Evolutionary conservation across 2,888 invertebrate genomes (phyloP), one percentile per base, ranked within the genome.

Genomic region (Odontocerum albicorne): DNA sequence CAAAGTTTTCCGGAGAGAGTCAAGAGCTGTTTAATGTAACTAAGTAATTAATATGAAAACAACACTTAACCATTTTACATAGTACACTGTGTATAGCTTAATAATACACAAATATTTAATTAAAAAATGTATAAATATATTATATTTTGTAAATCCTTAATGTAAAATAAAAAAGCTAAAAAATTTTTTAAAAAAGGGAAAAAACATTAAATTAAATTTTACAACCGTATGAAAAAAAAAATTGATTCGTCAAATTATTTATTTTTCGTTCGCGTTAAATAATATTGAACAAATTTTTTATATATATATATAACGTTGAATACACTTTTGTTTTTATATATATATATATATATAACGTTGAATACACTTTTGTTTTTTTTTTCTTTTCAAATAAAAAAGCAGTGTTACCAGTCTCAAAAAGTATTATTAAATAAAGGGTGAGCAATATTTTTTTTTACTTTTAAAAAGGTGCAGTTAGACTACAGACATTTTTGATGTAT

Each of bases 41-140:
- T 39, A 49, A 46, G 36, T 42, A 46, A 47, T 40, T 55, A 46
- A 47, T 50, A 52, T 57, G 52, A 43, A 55, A 57, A 57, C 51
- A 52, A 52, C 51, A 52, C 49, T 57, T 57, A 50, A 43, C 31
- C 19, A 10, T 43, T 54, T 46, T 31, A 51, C 27, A 51, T 47
- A 39, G 16, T 44, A 40, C 22, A 31, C 33, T 39, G 45, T 45
- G 44, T 15, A 35, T 22, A 39, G 44, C 52, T 52, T 15, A 47
- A 27, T 12, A 45, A 44, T 44, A 55, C 21, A 39, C 32, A 49
- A 54, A 42, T 42, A 47, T 54, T 32, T 32, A 55, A 44, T 55
- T 45, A 49, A 44, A 55, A 43, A 55, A 33, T 55, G 45, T 33
- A 44, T 35, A 57, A 51, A 57, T 52, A 57, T 52, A 56, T 51